A percentile compares a stretch with the other conserved stretches of the same genome.
phyloP scores from a whole-genome alignment of 2,113 vertebrate species.

The Melanocharis versteri region DNA sequence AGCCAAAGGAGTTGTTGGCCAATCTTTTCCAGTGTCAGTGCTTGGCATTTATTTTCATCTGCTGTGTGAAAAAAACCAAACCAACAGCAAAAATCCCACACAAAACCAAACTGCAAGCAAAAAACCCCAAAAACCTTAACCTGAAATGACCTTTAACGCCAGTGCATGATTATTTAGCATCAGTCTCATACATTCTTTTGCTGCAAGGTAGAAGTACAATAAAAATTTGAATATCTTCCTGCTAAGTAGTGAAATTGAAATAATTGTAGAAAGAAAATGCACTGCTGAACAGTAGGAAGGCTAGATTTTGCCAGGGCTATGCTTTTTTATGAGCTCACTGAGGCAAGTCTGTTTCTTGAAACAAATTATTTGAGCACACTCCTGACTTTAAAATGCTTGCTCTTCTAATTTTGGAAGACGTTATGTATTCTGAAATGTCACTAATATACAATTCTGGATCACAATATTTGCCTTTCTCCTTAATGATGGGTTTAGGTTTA shows the following conservation, averaged over 20 bases:
- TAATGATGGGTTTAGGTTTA: not conserved
- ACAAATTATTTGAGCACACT: not conserved
- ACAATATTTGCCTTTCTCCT: not conserved
- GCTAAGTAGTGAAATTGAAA: conserved; percentile 59
- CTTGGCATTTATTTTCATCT: conserved; percentile 34
- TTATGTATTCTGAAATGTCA: not conserved
- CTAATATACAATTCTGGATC: not conserved
- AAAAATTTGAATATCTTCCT: conserved; percentile 64
- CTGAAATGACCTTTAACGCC: not conserved
- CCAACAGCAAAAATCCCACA: not conserved
- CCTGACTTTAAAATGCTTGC: not conserved
- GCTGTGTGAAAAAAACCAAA: not conserved
- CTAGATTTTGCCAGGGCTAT: not conserved
- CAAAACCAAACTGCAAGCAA: not conserved
- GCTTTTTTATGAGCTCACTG: conserved; percentile 40
- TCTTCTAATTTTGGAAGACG: conserved; percentile 6
- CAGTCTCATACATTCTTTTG: conserved; percentile 17
- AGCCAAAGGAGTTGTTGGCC: not conserved
- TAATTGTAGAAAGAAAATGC: conserved; percentile 35
- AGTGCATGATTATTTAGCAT: conserved; percentile 42
- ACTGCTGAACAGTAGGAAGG: conserved; percentile 37
- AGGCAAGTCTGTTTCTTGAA: conserved; percentile 6
- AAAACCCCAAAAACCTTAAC: not conserved
- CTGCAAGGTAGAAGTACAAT: conserved; percentile 34
- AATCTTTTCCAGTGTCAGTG: not conserved